Conservation (phyloP, 2,113 vertebrate species). For the Brachypteracias leptosomus region DNA sequence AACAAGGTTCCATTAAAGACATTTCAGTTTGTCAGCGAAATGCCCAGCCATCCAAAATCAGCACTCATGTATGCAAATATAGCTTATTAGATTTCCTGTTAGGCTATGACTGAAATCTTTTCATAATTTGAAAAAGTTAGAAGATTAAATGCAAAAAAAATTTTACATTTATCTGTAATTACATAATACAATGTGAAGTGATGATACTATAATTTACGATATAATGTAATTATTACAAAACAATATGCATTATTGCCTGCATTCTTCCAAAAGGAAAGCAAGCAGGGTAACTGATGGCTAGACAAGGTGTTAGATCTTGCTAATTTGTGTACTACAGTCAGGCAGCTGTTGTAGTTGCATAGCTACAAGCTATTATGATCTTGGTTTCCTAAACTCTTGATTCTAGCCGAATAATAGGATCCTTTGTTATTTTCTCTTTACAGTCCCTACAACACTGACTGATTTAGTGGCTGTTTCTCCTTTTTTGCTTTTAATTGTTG, state of each 20-base stretch:
- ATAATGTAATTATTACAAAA: background rate
- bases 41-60: background rate
- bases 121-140: background rate
- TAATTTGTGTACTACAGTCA: background rate
- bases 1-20: background rate
- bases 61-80: background rate
- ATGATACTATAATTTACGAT: background rate
- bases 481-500: background rate
- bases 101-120: background rate
- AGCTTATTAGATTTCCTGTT: background rate
- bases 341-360: background rate
- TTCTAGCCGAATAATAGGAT: background rate
- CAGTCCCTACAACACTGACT: background rate
- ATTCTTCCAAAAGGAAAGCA: background rate
- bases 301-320: fast-evolving
- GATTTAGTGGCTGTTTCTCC: background rate
- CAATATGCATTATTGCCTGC: background rate
- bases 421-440: background rate
- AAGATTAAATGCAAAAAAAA: background rate
- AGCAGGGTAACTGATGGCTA: background rate
- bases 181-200: background rate
- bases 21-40: background rate
- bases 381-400: background rate
- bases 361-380: background rate
- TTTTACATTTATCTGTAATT: background rate